Evolutionary conservation across 2,888 invertebrate species (phyloP), one percentile per base, ranked within the genome.

Genomic region (Barypeithes pellucidus): DNA sequence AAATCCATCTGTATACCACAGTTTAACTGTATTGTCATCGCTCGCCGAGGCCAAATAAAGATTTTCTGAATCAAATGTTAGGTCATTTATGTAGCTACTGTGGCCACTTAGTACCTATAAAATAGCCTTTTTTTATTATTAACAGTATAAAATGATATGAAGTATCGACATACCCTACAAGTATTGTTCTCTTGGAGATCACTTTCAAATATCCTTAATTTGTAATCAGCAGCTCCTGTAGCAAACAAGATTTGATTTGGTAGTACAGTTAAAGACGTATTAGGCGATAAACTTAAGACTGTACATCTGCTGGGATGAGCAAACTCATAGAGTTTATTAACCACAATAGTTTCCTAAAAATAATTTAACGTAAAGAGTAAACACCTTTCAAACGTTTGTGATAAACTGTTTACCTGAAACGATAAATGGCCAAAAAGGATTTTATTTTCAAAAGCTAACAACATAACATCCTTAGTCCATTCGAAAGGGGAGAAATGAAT

Each of bases 11-110:
- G 87, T 82, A 33, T 86, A 85, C 93, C 94, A 94, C 29, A 94
- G 85, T 80, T 90, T 89, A 80, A 93, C 93, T 0, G 92, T 91
- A 77, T 91, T 90, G 83, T 94, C 94, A 85, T 94, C 94, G 77
- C 93, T 91, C 1, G 91, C 91, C n/a, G 93, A 93, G 14, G 92
- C 93, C 63, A 94, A 83, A 77, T 89, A 88, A 69, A 89, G 89
- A 24, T 93, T 93, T 69, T 91, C 90, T 12, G 91, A 89, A 80
- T 93, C 92, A 87, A 91, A 94, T 9, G 89, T 87, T 18, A 93
- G 83, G 75, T 90, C 89, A 83, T 94, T 94, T 12, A 94, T 87
- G 81, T 92, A 94, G 82, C 89, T 90, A 33, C 86, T 88, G 81
- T 94, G 94, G 2, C 92, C 91, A 75, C 86, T 85, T 41, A 91